Evolutionary conservation across 2,888 invertebrate species (phyloP).

Genomic region (Zootermopsis nevadensis): DNA sequence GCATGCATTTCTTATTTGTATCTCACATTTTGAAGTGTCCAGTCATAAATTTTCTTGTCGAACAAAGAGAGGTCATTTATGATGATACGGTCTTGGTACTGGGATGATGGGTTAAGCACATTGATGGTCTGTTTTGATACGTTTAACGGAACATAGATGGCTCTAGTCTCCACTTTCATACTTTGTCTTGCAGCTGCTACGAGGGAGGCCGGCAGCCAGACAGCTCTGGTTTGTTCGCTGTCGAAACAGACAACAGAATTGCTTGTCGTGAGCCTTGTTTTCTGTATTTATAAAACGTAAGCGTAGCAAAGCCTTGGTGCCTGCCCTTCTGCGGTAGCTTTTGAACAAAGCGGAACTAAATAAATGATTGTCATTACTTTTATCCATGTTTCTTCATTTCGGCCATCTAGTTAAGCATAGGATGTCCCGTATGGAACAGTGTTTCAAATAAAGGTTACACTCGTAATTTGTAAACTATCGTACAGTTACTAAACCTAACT

Average conservation of each 20-base stretch:
- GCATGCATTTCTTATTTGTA: constrained; percentile 35
- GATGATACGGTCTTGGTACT: background rate
- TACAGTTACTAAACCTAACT: too few species aligned
- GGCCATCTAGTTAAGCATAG: too few species aligned
- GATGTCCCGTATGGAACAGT: too few species aligned
- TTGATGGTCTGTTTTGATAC: constrained; percentile 34
- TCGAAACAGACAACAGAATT: background rate
- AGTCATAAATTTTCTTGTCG: constrained; percentile 41
- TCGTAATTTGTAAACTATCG: too few species aligned
- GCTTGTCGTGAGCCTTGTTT: background rate
- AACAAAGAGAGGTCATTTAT: constrained; percentile 45
- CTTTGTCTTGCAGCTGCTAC: constrained; percentile 4
- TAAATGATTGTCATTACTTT: too few species aligned
- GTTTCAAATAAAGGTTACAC: too few species aligned
- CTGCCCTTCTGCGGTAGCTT: too few species aligned
- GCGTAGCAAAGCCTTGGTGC: too few species aligned
- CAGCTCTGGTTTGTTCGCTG: background rate
- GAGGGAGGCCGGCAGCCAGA: background rate
- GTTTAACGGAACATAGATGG: constrained; percentile 41
- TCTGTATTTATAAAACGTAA: too few species aligned
- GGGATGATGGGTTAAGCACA: background rate
- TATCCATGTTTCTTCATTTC: too few species aligned
- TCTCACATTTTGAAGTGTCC: constrained; percentile 44
- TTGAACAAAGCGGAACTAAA: too few species aligned
- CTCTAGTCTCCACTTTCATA: constrained; percentile 43